A percentile compares a stretch with the other conserved stretches of the same genome.
Conservation (phyloP, 2,797 vertebrate species). For the Tauraco hartlaubi region DNA sequence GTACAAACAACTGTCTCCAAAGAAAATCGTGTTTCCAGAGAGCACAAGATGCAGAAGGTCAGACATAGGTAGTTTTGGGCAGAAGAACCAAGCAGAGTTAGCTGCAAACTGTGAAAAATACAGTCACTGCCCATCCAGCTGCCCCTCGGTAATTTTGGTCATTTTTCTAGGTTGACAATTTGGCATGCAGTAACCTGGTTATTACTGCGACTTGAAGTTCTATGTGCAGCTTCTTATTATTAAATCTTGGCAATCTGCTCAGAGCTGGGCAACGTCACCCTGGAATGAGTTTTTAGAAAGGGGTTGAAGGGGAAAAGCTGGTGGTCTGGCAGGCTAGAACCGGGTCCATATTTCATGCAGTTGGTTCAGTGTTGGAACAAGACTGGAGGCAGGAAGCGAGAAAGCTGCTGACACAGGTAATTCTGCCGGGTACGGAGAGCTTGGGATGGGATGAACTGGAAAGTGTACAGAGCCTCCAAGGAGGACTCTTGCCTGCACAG, state of each 20-base stretch:
- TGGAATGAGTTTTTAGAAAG: neutral
- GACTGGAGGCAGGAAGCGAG: neutral
- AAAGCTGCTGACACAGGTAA: neutral
- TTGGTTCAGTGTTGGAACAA: neutral
- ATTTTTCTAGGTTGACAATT: neutral
- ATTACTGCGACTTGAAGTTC: neutral
- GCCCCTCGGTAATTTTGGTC: neutral
- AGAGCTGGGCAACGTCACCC: neutral
- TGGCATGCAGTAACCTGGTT: neutral
- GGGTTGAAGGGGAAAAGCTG: neutral
- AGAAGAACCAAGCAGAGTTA: neutral
- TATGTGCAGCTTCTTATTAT: neutral
- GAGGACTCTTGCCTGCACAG: neutral
- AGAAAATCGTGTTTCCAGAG: constrained; percentile 12
- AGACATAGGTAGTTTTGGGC: neutral
- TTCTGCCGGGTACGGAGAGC: neutral
- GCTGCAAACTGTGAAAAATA: neutral
- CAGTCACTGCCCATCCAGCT: neutral
- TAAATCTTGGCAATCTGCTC: neutral
- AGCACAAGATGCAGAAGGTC: neutral
- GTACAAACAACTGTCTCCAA: constrained; percentile 17
- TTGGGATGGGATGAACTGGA: neutral
- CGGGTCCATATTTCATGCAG: neutral
- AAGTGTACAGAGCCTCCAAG: neutral
- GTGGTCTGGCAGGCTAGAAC: neutral